Evolutionary conservation across 2,888 invertebrate genomes (phyloP).

Genomic region (Amiota minor): DNA sequence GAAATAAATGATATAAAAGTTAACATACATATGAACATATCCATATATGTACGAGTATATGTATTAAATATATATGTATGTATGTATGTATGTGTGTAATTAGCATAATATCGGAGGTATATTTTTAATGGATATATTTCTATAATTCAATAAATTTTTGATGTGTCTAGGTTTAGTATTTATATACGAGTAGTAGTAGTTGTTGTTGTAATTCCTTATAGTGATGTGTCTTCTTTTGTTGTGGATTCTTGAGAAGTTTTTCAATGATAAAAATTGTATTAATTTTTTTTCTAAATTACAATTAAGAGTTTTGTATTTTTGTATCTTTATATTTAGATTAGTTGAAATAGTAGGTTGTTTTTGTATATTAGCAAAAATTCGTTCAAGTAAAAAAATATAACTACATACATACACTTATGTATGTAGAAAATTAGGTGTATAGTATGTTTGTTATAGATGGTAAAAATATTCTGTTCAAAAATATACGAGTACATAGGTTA

Average conservation of each 20-base stretch:
- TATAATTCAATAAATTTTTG: slow-evolving; percentile 43
- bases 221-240: slow-evolving; percentile 31
- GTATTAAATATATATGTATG: too few species aligned
- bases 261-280: neutral
- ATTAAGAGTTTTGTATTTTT: neutral
- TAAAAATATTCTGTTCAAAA: slow-evolving; percentile 7
- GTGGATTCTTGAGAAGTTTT: slow-evolving; percentile 16
- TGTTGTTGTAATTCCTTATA: slow-evolving; percentile 31
- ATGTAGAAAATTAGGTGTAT: slow-evolving; percentile 25
- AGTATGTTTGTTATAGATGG: neutral
- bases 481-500: slow-evolving; percentile 5
- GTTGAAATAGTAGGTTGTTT: too few species aligned
- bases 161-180: neutral
- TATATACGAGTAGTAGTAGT: slow-evolving; percentile 51
- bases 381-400: slow-evolving; percentile 22
- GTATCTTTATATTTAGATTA: too few species aligned
- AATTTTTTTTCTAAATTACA: slow-evolving; percentile 13
- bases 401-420: neutral
- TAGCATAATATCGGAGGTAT: slow-evolving; percentile 51
- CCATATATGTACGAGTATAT: too few species aligned
- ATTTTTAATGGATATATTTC: slow-evolving; percentile 32
- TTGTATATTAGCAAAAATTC: slow-evolving; percentile 12
- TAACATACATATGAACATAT: too few species aligned
- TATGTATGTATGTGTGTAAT: too few species aligned
- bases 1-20: too few species aligned